These are phyloP conservation scores for Argyra leucocephala DNA, from an alignment of 2,888 invertebrate species.

Conservation along the genomic window DNA sequence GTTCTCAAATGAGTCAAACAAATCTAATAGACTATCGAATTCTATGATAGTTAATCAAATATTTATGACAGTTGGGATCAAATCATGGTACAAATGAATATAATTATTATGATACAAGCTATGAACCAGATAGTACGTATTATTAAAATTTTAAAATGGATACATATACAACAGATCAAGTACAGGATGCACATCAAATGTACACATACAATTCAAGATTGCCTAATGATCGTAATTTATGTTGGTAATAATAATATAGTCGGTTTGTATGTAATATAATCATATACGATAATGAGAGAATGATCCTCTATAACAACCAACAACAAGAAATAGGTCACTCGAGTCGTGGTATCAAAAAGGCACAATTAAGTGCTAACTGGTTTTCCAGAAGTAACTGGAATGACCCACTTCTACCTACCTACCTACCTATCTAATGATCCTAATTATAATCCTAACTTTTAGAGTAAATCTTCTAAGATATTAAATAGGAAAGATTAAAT, in stretches of 20 bases:
- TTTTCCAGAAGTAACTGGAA: too few relatives aligned
- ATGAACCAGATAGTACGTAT: conserved; percentile 24
- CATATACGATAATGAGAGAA: too few relatives aligned
- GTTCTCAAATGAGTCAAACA: too few relatives aligned
- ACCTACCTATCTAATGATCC: conserved; percentile 38
- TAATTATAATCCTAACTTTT: conserved; percentile 44
- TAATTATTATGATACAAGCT: conserved; percentile 37
- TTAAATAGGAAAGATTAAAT: not conserved
- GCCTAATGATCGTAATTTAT: conserved; percentile 39
- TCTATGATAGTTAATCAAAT: conserved; percentile 60
- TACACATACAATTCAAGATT: conserved; percentile 40
- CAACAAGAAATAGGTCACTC: too few relatives aligned
- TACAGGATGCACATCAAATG: conserved; percentile 42
- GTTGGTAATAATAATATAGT: too few relatives aligned
- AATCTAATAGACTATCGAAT: too few relatives aligned
- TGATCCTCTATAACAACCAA: too few relatives aligned
- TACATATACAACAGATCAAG: conserved; percentile 39
- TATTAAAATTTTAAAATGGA: conserved; percentile 27
- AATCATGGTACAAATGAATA: conserved; percentile 46
- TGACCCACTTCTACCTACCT: too few relatives aligned
- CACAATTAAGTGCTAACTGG: too few relatives aligned
- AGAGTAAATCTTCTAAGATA: conserved; percentile 18
- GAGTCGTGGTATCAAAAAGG: too few relatives aligned
- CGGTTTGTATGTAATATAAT: too few relatives aligned
- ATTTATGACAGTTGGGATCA: conserved; percentile 69